Evolutionary conservation across 2,888 invertebrate genomes (phyloP).

Genomic region (Chloroclysta siterata): DNA sequence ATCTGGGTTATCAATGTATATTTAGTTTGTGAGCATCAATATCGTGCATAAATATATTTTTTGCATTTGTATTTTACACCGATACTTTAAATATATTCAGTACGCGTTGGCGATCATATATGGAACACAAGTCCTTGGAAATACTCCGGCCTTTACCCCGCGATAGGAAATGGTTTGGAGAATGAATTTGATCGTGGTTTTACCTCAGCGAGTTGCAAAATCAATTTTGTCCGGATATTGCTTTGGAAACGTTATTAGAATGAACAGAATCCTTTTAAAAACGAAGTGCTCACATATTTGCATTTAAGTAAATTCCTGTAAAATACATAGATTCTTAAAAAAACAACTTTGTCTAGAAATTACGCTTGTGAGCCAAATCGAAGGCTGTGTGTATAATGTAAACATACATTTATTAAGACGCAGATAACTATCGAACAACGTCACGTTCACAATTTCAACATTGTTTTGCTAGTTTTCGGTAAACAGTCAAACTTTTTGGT

Average conservation of each 20-base stretch:
- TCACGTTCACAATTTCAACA: no score
- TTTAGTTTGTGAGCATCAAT: no score
- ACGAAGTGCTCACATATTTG: conserved; percentile 1
- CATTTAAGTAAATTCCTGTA: no score
- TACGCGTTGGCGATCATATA: conserved; percentile 6
- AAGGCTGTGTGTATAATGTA: no score
- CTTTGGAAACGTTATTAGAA: conserved; percentile 9
- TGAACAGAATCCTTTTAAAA: conserved; percentile 3
- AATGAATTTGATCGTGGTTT: conserved; percentile 6
- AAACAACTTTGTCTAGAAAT: no score
- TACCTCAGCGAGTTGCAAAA: background rate
- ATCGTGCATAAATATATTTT: no score
- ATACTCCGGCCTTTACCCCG: conserved; percentile 15
- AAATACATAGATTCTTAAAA: background rate
- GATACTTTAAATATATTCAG: background rate
- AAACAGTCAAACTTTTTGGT: no score
- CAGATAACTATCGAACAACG: no score
- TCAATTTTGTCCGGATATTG: conserved; percentile 24
- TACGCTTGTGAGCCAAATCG: no score
- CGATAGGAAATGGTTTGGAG: conserved; percentile 4
- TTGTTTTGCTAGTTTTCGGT: no score
- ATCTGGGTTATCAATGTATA: no score
- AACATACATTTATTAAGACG: no score
- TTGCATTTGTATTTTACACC: background rate
- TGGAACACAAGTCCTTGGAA: conserved; percentile 14